Conservation (phyloP, 1,140 invertebrate species). For the Notospermus geniculatus region DNA sequence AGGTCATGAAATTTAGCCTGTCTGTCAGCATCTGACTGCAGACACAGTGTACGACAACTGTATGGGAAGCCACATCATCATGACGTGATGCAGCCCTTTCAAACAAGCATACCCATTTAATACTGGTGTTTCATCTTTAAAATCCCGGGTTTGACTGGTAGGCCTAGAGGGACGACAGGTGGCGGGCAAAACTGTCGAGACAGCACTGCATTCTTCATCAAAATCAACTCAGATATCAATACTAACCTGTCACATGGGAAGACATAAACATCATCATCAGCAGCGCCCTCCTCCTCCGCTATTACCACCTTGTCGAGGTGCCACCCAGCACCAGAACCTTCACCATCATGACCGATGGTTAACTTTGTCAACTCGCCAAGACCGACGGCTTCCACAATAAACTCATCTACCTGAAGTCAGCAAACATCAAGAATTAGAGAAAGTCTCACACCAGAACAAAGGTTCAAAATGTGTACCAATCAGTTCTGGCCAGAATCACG, state of each 20-base stretch:
- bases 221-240: neutral
- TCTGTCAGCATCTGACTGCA: no score
- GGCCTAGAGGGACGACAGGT: no score
- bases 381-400: slow-evolving; percentile 43
- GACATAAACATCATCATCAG: slow-evolving; percentile 29
- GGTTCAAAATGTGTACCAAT: neutral
- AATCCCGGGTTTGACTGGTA: no score
- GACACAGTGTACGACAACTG: no score
- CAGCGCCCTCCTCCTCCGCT: slow-evolving; percentile 27
- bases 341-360: slow-evolving; percentile 42
- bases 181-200: no score
- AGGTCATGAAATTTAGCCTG: no score
- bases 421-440: neutral
- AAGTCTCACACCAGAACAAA: neutral
- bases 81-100: no score
- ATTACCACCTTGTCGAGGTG: slow-evolving; percentile 44
- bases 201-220: neutral
- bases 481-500: neutral
- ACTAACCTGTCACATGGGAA: slow-evolving; percentile 38
- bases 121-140: no score
- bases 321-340: slow-evolving; percentile 37
- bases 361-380: slow-evolving; percentile 42
- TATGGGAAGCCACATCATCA: no score
- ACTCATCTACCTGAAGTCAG: slow-evolving; percentile 35
- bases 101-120: no score